Evolutionary conservation across 2,888 invertebrate species (phyloP).

Genomic region (Eristalinus sepulchralis): DNA sequence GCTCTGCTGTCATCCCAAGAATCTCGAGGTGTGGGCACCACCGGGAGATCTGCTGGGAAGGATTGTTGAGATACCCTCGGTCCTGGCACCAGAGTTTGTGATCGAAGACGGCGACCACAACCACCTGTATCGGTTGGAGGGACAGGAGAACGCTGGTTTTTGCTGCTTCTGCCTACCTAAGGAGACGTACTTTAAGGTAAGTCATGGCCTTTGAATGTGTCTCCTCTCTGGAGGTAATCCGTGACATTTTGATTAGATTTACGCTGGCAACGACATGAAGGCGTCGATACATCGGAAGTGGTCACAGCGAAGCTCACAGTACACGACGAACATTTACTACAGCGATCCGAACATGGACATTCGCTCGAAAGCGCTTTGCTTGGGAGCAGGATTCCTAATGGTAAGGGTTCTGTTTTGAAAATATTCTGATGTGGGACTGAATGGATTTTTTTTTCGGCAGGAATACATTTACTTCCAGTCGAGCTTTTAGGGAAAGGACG

Average conservation of each 20-base stretch:
- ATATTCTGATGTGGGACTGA: neutral
- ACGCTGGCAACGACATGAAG: slow-evolving; percentile 78
- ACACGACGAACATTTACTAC: slow-evolving; percentile 88
- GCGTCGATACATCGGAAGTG: slow-evolving; percentile 87
- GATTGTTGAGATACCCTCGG: slow-evolving; percentile 86
- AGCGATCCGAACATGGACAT: slow-evolving; percentile 87
- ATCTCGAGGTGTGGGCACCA: slow-evolving; percentile 87
- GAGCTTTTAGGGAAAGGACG: slow-evolving; percentile 69
- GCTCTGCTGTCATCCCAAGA: slow-evolving; percentile 86
- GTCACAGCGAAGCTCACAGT: slow-evolving; percentile 86
- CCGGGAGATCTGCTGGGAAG: slow-evolving; percentile 87
- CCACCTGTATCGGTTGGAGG: slow-evolving; percentile 87
- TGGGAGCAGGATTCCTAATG: slow-evolving; percentile 92
- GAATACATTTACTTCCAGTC: slow-evolving; percentile 80
- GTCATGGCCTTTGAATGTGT: neutral
- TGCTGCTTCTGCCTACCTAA: slow-evolving; percentile 81
- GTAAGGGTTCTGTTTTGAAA: slow-evolving; percentile 81
- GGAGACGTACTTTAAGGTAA: slow-evolving; percentile 77
- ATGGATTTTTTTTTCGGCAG: slow-evolving; percentile 73
- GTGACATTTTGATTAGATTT: slow-evolving; percentile 84
- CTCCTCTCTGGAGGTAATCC: neutral
- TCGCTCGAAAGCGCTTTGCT: slow-evolving; percentile 88
- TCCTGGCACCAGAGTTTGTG: slow-evolving; percentile 85
- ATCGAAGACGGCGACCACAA: slow-evolving; percentile 85
- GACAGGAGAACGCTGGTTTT: slow-evolving; percentile 84